Evolutionary conservation across 2,113 vertebrate species (phyloP), one percentile per base, ranked within the genome.

Genomic region (Perca flavescens): DNA sequence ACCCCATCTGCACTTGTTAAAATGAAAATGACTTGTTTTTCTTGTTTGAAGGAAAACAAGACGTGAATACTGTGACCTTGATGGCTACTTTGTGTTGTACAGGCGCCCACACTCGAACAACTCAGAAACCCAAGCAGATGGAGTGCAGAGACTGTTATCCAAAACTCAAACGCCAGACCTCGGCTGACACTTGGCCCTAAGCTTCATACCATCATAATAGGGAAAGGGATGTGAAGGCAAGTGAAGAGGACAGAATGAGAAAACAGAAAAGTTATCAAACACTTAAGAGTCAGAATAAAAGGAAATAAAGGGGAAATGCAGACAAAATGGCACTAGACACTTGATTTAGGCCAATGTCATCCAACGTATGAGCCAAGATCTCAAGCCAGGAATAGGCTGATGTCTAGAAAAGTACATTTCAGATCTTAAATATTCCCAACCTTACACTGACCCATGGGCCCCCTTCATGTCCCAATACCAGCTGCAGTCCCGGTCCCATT

Each of bases 131-230:
- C 2, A 6, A 53, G 36, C 77, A 91, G 63, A 83, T 62, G 63
- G 63, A 81, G 40, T 0, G 49, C 9, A 13, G 46, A 66, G 64
- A 74, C 57, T 21, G 9, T 6, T n/a, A 62, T 77, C 52, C 83
- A 82, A 77, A 81, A 68, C 72, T 82, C 16, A 76, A 73, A 74
- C 34, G 56, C 65, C 46, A 84, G 69, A 86, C 70, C 47, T 72
- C 54, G 16, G 56, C 43, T 58, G 69, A 40, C 22, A 54, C 0
- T 75, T 86, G 71, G 63, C 12, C 13, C 34, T 66, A 43, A 73
- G 15, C 25, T 49, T 74, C 19, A 52, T 64, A 77, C 28, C 62
- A 70, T 49, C 10, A 16, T 62, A 22, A 66, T 6, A 47, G 52
- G 43, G 21, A 46, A 63, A 31, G 46, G 10, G 7, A 77, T 50